Base-by-base conservation (phyloP, 2,888 invertebrate species). In the Apoda limacodes region DNA sequence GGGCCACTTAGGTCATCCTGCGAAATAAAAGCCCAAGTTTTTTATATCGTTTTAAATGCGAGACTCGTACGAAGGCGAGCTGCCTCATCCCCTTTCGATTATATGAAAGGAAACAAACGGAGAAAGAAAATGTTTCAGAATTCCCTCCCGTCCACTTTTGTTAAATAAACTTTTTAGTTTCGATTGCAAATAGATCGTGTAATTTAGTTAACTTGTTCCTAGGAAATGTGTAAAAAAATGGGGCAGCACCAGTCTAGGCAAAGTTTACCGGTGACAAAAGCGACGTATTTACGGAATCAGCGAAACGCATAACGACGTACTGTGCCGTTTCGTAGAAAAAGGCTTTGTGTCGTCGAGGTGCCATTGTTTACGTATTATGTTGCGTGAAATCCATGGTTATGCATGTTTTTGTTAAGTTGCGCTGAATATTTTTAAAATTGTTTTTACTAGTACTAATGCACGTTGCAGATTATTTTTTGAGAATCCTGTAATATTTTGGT, bases 1-100 rank as follows among this genome's bases (percentile, higher is more conserved):
- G 69, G 68, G 76, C 78, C 80, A 80, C 80, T 80, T 78, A 75
- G 80, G 78, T 80, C 78, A 80, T 78, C 78, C 72, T 68, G 74
- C 70, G 64, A 75, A 80, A 78, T 78, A 78, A 80, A 80, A 60
- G 65, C 65, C 55, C 64, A 68, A 70, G 64, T 71, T 76, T 75
- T 80, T 78, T 80, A 76, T 72, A 75, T 75, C 69, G 69, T 66
- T 80, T 78, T 74, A 78, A 76, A 80, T 75, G 75, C 74, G 69
- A 65, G 55, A 56, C 65, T 60, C 72, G 78, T 75, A 64, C 75
- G 69, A 55, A 52, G 17, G 17, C 7, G 60, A 52, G 65, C 65
- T 60, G 58, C 67, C 69, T 63, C 72, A 65, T 69, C 70, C 65
- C 70, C 65, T 58, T 59, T 55, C 66, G 63, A 70, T 75, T 64